phyloP scores from a whole-genome alignment of 1,140 invertebrate species.

The Platyscapa corneri region DNA sequence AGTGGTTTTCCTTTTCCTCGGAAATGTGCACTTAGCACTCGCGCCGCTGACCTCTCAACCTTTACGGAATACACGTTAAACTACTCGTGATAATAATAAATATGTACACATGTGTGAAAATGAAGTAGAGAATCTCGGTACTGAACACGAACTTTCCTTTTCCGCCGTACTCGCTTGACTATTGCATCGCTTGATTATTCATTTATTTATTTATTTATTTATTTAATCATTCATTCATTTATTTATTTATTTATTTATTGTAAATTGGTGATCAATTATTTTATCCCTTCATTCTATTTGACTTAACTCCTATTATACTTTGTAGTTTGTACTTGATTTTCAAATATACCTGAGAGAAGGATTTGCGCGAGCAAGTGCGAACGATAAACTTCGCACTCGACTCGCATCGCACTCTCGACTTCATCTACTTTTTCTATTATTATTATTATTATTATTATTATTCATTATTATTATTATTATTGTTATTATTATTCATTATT shows the following conservation, averaged over 20 bases:
- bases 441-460: no score
- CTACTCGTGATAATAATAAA: neutral
- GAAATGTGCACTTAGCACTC: neutral
- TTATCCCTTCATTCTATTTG: constrained; percentile 31
- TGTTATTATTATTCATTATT: no score
- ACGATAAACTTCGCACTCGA: constrained; percentile 17
- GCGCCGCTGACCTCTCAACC: neutral
- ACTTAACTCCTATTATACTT: constrained; percentile 73
- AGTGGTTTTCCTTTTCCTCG: neutral
- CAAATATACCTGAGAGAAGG: constrained; percentile 69
- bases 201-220: constrained; percentile 20
- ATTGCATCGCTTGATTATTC: constrained; percentile 64
- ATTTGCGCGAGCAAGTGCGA: constrained; percentile 52
- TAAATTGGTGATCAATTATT: constrained; percentile 51
- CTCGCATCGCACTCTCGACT: constrained; percentile 44
- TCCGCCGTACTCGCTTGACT: constrained; percentile 60
- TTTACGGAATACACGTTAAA: neutral
- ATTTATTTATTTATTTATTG: constrained; percentile 33
- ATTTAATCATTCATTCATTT: neutral
- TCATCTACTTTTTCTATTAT: constrained; percentile 43
- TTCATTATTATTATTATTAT: no score
- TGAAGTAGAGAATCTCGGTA: constrained; percentile 45
- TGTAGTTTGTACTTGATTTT: constrained; percentile 74
- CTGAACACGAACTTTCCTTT: constrained; percentile 53
- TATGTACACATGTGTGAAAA: constrained; percentile 18